A percentile compares a stretch with the other conserved stretches of the same genome.
phyloP scores from a whole-genome alignment of 2,797 vertebrate species.

The Pipistrellus nathusii region DNA sequence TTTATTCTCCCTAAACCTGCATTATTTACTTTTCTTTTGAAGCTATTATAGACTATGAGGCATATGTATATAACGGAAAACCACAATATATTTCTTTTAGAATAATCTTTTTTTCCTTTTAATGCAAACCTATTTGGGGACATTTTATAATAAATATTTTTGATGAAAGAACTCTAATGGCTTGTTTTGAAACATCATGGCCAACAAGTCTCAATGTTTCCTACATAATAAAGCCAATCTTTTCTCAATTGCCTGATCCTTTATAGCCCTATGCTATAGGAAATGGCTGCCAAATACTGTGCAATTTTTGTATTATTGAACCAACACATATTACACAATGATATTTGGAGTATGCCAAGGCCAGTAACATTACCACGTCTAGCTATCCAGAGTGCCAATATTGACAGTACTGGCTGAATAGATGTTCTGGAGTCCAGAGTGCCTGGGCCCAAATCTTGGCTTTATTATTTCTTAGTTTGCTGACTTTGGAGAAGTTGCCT shows the following conservation, averaged over 20 bases:
- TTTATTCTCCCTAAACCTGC: background rate
- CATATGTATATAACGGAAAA: background rate
- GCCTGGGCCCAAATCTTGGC: background rate
- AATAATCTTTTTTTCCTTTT: background rate
- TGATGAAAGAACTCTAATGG: background rate
- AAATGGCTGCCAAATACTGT: background rate
- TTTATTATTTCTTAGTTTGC: conserved; percentile 36
- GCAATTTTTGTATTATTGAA: background rate
- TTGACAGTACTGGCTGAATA: background rate
- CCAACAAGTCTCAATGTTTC: background rate
- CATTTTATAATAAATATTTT: conserved; percentile 43
- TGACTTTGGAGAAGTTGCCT: background rate
- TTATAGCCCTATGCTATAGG: background rate
- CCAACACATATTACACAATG: background rate
- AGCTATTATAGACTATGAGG: background rate
- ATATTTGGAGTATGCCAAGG: background rate
- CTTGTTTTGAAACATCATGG: conserved; percentile 52
- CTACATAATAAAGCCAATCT: background rate
- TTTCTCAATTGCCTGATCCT: background rate
- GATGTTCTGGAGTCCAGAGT: background rate
- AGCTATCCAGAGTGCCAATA: background rate
- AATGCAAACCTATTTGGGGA: background rate
- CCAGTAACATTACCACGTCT: background rate
- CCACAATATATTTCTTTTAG: background rate
- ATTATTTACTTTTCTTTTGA: conserved; percentile 30